Percentiles rank a stretch among this genome's conserved stretches.
Evolutionary conservation across 1,140 invertebrate species (phyloP).

Genomic region (Rhopalosiphum maidis): DNA sequence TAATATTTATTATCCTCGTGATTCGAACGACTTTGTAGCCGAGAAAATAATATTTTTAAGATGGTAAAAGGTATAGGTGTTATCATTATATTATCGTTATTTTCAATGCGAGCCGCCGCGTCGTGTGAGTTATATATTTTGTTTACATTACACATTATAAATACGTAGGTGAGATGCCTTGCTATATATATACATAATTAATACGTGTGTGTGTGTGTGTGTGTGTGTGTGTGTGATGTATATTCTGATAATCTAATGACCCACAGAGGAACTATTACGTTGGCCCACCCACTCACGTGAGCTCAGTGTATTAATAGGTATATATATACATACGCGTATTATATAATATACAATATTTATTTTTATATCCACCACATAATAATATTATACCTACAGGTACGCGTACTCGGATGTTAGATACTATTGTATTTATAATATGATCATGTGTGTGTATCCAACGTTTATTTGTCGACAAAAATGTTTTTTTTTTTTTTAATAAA

Average conservation of each 20-base stretch:
- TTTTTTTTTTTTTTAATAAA: background rate
- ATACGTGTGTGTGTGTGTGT: background rate
- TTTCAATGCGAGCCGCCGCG: no score
- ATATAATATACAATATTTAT: background rate
- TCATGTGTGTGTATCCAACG: background rate
- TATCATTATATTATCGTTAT: slow-evolving; percentile 4
- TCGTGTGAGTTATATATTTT: background rate
- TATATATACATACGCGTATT: background rate
- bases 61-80: background rate
- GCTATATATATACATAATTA: background rate
- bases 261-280: slow-evolving; percentile 12
- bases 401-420: background rate
- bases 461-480: background rate
- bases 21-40: background rate
- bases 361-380: background rate
- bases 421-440: background rate
- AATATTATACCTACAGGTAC: background rate
- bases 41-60: slow-evolving; percentile 5
- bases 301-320: background rate
- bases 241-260: slow-evolving; percentile 36
- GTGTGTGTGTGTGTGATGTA: no score
- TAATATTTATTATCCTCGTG: background rate
- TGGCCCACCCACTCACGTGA: slow-evolving; percentile 2
- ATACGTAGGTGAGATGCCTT: background rate
- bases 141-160: background rate